These are phyloP conservation scores for Euplexia lucipara DNA, from an alignment of 2,888 invertebrate species.

Conservation along the genomic window DNA sequence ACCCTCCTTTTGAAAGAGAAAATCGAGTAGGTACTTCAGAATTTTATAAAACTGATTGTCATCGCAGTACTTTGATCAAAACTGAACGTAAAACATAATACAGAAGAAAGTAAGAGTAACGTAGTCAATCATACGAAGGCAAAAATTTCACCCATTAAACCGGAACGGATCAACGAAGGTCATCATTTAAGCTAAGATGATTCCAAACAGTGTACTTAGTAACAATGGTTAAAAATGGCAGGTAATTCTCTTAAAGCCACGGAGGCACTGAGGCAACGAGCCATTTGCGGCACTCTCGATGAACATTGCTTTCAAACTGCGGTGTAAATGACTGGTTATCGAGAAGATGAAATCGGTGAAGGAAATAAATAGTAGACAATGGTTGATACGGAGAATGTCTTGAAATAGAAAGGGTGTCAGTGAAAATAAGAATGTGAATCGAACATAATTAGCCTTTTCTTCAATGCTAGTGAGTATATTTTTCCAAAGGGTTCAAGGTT, in stretches of 20 bases:
- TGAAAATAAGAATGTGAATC: conserved; percentile 51
- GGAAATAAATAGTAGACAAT: conserved; percentile 57
- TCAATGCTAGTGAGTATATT: conserved; percentile 7
- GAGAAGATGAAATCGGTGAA: conserved; percentile 50
- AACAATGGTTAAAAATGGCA: conserved; percentile 74
- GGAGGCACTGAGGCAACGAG: conserved; percentile 42
- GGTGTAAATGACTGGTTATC: conserved; percentile 61
- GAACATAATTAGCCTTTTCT: conserved; percentile 32
- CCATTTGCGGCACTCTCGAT: conserved; percentile 59
- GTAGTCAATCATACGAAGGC: conserved; percentile 68
- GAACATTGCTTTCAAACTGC: conserved; percentile 53
- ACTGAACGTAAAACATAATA: conserved; percentile 67
- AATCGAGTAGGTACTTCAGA: conserved; percentile 25
- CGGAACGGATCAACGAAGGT: conserved; percentile 63
- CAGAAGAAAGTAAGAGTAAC: conserved; percentile 74
- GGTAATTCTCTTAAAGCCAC: conserved; percentile 62
- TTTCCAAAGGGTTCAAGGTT: conserved; percentile 13
- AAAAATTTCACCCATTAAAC: conserved; percentile 73
- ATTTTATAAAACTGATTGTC: conserved; percentile 46
- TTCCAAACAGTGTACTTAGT: conserved; percentile 67
- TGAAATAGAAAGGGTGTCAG: conserved; percentile 59
- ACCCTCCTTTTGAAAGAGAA: conserved; percentile 42
- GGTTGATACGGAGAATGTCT: conserved; percentile 52
- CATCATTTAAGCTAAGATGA: conserved; percentile 82
- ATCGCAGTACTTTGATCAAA: conserved; percentile 33